Base-by-base conservation (phyloP, 1,140 invertebrate genomes). In the Orchestia grillus region DNA sequence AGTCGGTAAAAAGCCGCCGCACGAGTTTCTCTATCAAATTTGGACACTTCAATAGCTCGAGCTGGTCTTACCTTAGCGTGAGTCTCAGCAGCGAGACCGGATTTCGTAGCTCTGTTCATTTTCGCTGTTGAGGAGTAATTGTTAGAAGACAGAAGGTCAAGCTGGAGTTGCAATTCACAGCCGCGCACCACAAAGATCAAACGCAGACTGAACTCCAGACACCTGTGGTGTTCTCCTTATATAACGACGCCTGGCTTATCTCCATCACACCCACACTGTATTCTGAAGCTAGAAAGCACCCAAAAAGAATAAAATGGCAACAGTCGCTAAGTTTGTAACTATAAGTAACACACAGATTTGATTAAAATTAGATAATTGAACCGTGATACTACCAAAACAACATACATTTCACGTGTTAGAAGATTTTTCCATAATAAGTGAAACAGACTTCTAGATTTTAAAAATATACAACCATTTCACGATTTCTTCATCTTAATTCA, bases 81-180 rank as follows among this genome's bases (percentile, higher is more conserved):
- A 57, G 99, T 99, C 97, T 99, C 99, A 62, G 99, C 99, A 96
- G 99, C 99, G 98, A 99, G 99, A 98, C 99, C 99, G 97, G 98
- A 99, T 97, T 99, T 99, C 87, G 99, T 98, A 97, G 99, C 99
- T 97, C 99, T 98, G 98, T 99, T 98, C 96, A 96, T 96, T 96
- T 96, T 96, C 36, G n/a, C 42, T 16, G 40, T 45, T 47, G 92
- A 19, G 41, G 28, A 90, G 88, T 90, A 44, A 90, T 90, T 42
- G 8, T 94, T 47, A 90, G 43, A 94, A 44, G 92, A 94, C 43
- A 94, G 44, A 47, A 94, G 92, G 44, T 45, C 92, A 94, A 94
- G 92, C 44, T 42, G 92, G 43, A 94, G 43, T 47, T 94, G 92
- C 44, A 23, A 94, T 47, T 40, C 92, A 94, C 92, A 45, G 44